Conservation (phyloP, 1,140 invertebrate species). For the Contarinia nasturtii region DNA sequence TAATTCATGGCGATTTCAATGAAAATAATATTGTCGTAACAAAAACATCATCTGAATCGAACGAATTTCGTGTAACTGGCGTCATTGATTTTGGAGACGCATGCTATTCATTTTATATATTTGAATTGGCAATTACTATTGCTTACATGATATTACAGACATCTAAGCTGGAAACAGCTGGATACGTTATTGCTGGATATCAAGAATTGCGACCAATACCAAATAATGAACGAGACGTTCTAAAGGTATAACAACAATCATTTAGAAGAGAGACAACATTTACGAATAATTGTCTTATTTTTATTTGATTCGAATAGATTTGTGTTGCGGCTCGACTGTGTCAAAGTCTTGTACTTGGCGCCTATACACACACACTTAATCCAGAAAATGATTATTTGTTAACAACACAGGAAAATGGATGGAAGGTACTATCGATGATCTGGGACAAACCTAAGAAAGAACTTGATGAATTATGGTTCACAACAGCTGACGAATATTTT, state of each 20-base stretch:
- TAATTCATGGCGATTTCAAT: slow-evolving; percentile 80
- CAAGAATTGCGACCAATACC: slow-evolving; percentile 32
- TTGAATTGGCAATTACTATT: slow-evolving; percentile 65
- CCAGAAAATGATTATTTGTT: slow-evolving; percentile 63
- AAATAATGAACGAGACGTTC: slow-evolving; percentile 36
- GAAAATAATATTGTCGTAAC: slow-evolving; percentile 68
- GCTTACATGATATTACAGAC: slow-evolving; percentile 58
- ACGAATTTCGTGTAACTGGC: slow-evolving; percentile 31
- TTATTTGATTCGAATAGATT: slow-evolving; percentile 29
- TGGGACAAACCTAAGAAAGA: slow-evolving; percentile 32
- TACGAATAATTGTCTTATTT: no score
- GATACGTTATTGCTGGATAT: slow-evolving; percentile 58
- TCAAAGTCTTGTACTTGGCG: slow-evolving; percentile 62
- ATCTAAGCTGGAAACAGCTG: slow-evolving; percentile 40
- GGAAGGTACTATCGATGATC: slow-evolving; percentile 38
- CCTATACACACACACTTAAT: slow-evolving; percentile 50
- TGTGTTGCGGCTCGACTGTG: slow-evolving; percentile 54
- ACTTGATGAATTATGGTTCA: slow-evolving; percentile 28
- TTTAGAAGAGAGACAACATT: no score
- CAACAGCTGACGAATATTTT: slow-evolving; percentile 24
- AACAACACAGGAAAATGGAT: slow-evolving; percentile 43
- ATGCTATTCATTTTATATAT: slow-evolving; percentile 48
- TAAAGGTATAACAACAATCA: slow-evolving; percentile 31
- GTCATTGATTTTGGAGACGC: slow-evolving; percentile 74
- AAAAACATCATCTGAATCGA: slow-evolving; percentile 12